Base-by-base conservation (phyloP, 1,140 invertebrate genomes). In the Ctenoplectra terminalis region DNA sequence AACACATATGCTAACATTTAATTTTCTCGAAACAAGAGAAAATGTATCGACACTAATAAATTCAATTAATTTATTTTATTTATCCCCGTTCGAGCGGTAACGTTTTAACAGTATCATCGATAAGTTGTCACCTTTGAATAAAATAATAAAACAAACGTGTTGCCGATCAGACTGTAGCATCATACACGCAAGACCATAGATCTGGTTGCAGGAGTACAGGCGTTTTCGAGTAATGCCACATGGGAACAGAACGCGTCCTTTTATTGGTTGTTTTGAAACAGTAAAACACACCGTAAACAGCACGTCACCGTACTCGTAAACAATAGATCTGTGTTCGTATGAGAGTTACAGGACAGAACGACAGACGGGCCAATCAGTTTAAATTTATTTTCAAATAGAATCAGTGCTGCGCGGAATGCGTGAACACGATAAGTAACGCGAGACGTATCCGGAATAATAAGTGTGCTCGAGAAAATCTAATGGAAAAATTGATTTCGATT, bases 181-280 rank as follows among this genome's bases (percentile, higher is more conserved):
- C 17, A 58, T 67, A 11, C 20, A 46, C 34, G 64, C 69, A 63
- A 58, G 71, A 40, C 34, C 37, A 67, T 70, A 66, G 48, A 64
- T 80, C 75, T 52, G 77, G 82, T 84, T 75, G 82, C 82, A 31
- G 71, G 0, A 2, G 48, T 15, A n/a, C 60, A 85, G 83, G 83
- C 66, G 67, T 52, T 37, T 52, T 67, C 29, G 29, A 43, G n/a
- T 54, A 13, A 13, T 26, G 23, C 54, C 54, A 54, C 75, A 56
- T 54, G 56, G 58, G 50, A 74, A 34, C 54, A 72, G 58, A 20
- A 69, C 69, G 78, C 37, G 40, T 29, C 60, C n/a, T 83, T 88
- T 88, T 88, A 88, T 88, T 85, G 87, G 72, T 81, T 87, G 83
- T 88, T 88, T 88, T 85, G 83, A 85, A 80, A 88, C 81, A 67